A percentile compares a stretch with the other conserved stretches of the same genome.
Conservation (phyloP, 2,113 vertebrate species). For the Terrapene triunguis region DNA sequence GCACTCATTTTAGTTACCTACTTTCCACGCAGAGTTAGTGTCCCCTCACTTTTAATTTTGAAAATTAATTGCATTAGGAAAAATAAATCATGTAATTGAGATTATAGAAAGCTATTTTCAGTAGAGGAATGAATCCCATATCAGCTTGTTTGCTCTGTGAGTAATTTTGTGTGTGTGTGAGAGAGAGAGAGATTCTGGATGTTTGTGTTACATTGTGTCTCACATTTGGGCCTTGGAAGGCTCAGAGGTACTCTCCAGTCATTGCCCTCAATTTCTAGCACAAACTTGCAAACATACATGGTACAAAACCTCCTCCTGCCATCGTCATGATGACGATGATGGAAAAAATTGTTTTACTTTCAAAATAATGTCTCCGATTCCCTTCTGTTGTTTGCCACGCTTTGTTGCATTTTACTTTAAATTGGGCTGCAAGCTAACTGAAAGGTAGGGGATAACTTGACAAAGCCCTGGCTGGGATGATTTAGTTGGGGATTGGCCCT, state of each 20-base stretch:
- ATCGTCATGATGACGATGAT: not conserved
- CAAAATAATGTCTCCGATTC: not conserved
- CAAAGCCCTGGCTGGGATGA: no score
- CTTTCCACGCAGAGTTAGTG: not conserved
- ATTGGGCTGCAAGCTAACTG: not conserved
- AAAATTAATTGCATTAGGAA: not conserved
- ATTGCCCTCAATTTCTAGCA: not conserved
- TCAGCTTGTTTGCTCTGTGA: rapidly evolving
- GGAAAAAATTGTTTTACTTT: not conserved
- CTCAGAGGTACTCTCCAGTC: not conserved
- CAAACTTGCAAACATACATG: not conserved
- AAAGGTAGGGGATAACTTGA: not conserved
- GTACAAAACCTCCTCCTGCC: not conserved
- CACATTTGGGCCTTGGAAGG: rapidly evolving
- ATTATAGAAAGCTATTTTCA: rapidly evolving
- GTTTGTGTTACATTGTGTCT: rapidly evolving
- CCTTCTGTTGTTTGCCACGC: not conserved
- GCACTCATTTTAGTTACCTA: not conserved
- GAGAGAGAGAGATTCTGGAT: not conserved
- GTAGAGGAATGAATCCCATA: not conserved
- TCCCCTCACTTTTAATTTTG: rapidly evolving
- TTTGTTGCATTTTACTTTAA: not conserved
- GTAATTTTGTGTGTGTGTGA: rapidly evolving
- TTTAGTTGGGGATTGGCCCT: no score
- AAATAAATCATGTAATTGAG: rapidly evolving